phyloP scores from a whole-genome alignment of 2,113 vertebrate species.

The Xyrauchen texanus region DNA sequence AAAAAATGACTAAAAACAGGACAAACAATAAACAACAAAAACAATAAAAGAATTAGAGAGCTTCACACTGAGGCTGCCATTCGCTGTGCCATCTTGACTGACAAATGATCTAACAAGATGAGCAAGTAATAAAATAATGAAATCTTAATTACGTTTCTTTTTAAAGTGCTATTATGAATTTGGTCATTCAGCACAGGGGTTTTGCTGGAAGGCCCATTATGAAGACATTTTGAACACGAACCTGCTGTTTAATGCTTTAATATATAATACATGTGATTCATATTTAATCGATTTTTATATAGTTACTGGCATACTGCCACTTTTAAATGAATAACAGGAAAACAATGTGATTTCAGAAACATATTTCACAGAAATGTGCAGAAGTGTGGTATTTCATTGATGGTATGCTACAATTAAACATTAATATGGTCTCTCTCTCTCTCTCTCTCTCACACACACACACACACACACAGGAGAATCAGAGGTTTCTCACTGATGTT shows the following conservation, averaged over 20 bases:
- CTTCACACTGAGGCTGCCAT: too few relatives aligned
- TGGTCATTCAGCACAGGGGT: background rate
- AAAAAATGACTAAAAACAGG: too few relatives aligned
- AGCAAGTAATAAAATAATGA: background rate
- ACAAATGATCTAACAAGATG: background rate
- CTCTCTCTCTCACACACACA: background rate
- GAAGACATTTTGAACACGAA: too few relatives aligned
- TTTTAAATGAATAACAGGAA: constrained; percentile 3
- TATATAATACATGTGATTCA: too few relatives aligned
- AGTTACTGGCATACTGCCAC: background rate
- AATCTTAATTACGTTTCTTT: background rate
- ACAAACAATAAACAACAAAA: too few relatives aligned
- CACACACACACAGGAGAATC: constrained; percentile 83
- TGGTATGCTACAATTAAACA: background rate
- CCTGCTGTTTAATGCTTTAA: too few relatives aligned
- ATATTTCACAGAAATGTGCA: background rate
- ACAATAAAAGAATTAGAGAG: too few relatives aligned
- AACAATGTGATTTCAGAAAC: background rate
- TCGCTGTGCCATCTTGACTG: too few relatives aligned
- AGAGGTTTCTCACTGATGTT: constrained; percentile 95
- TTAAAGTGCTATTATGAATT: background rate
- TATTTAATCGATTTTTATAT: too few relatives aligned
- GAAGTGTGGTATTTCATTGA: background rate
- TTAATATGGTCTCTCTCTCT: too few relatives aligned
- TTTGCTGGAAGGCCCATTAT: too few relatives aligned